Evolutionary conservation across 2,888 invertebrate species (phyloP).

Genomic region (Chesias legatella): DNA sequence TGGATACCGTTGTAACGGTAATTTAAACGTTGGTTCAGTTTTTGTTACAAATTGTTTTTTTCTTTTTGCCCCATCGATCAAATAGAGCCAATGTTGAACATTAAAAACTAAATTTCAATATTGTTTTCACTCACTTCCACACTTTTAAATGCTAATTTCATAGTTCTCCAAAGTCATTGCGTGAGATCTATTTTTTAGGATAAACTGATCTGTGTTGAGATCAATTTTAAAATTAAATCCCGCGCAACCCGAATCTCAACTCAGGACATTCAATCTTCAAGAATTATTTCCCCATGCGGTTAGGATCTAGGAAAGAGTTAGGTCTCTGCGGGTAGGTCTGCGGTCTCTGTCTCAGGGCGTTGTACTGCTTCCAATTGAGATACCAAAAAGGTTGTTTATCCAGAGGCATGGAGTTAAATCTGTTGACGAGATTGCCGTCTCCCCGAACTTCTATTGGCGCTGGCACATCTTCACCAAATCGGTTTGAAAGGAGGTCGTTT

Average conservation of each 20-base stretch:
- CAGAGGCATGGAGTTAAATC: conserved; percentile 78
- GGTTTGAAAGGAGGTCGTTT: conserved; percentile 53
- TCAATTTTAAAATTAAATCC: background rate
- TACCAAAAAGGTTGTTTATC: conserved; percentile 85
- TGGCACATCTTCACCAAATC: conserved; percentile 70
- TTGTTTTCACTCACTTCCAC: too few relatives aligned
- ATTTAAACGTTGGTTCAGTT: too few relatives aligned
- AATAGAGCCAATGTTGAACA: too few relatives aligned
- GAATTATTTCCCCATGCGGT: conserved; percentile 11
- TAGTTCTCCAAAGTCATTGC: too few relatives aligned
- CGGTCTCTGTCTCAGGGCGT: conserved; percentile 67
- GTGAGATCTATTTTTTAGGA: too few relatives aligned
- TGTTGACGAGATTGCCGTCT: conserved; percentile 77
- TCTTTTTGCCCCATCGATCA: too few relatives aligned
- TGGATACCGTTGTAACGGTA: too few relatives aligned
- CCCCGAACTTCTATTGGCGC: conserved; percentile 82
- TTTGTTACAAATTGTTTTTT: too few relatives aligned
- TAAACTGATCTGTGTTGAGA: too few relatives aligned
- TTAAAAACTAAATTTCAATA: too few relatives aligned
- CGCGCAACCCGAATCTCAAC: conserved; percentile 1
- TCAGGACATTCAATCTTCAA: conserved; percentile 5
- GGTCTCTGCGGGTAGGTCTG: conserved; percentile 52
- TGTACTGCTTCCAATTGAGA: conserved; percentile 82
- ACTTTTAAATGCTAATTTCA: too few relatives aligned
- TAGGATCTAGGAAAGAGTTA: conserved; percentile 38